A percentile compares a stretch with the other conserved stretches of the same genome.
Evolutionary conservation across 2,797 vertebrate species (phyloP).

Genomic region (Sandelia bainsii): DNA sequence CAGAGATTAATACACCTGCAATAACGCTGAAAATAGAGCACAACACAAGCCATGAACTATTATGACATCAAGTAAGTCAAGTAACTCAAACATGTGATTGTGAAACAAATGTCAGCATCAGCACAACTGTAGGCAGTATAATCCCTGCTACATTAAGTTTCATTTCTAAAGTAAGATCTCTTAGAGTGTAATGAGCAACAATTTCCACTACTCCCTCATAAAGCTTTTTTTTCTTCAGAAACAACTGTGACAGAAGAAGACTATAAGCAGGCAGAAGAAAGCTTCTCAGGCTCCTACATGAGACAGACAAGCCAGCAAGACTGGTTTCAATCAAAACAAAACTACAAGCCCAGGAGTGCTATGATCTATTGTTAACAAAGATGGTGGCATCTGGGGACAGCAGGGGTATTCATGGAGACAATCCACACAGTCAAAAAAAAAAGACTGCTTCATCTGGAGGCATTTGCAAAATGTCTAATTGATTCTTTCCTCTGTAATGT

Average conservation of each 20-base stretch:
- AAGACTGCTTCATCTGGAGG: conserved; percentile 27
- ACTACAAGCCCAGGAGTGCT: conserved; percentile 42
- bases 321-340: conserved; percentile 75
- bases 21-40: neutral
- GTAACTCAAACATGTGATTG: conserved; percentile 3
- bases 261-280: conserved; percentile 35
- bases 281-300: conserved; percentile 33
- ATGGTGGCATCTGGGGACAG: conserved; percentile 45
- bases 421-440: neutral
- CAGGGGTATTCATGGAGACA: conserved; percentile 13
- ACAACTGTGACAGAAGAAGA: conserved; percentile 37
- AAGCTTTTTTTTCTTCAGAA: conserved; percentile 10
- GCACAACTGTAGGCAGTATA: conserved; percentile 4
- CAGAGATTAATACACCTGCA: conserved; percentile 43
- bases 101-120: conserved; percentile 41
- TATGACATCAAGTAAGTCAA: neutral
- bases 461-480: conserved; percentile 29
- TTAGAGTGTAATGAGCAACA: conserved; percentile 35
- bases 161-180: conserved; percentile 51
- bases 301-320: conserved; percentile 58
- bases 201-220: conserved; percentile 58
- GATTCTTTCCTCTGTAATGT: conserved; percentile 21
- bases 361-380: conserved; percentile 53
- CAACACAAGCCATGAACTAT: neutral
- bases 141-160: conserved; percentile 40